Conservation (phyloP, 2,888 invertebrate species). For the Eupeodes latifasciatus region DNA sequence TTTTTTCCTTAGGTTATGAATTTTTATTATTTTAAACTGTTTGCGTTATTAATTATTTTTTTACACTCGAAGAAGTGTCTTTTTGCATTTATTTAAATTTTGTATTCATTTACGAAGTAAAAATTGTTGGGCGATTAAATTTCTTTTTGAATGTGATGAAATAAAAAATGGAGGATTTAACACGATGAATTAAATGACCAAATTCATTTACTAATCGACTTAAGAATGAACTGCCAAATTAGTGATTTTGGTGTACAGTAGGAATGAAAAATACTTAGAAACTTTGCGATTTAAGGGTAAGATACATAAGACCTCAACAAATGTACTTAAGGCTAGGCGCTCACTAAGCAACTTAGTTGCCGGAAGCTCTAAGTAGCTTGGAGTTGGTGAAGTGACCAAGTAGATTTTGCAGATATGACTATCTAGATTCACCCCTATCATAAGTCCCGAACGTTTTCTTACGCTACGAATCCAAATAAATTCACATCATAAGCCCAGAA, state of each 20-base stretch:
- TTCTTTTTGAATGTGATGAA: conserved; percentile 4
- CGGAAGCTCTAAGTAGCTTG: too few species aligned
- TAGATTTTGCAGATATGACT: too few species aligned
- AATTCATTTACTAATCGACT: background rate
- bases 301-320: too few species aligned
- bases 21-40: background rate
- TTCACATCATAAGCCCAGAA: too few species aligned
- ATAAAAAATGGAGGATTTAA: conserved; percentile 56
- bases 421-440: too few species aligned
- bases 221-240: conserved; percentile 12
- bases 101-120: background rate
- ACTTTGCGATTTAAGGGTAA: background rate
- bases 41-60: background rate
- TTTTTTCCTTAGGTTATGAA: too few species aligned
- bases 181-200: conserved; percentile 43
- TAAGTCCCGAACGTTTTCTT: too few species aligned
- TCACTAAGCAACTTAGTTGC: too few species aligned
- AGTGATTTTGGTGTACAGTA: background rate
- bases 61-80: background rate
- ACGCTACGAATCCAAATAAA: too few species aligned
- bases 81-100: background rate
- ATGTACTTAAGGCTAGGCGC: too few species aligned
- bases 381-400: too few species aligned
- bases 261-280: background rate
- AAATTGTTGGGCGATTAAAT: background rate